Evolutionary conservation across 2,888 invertebrate genomes (phyloP).

Genomic region (Hemithea aestivaria): DNA sequence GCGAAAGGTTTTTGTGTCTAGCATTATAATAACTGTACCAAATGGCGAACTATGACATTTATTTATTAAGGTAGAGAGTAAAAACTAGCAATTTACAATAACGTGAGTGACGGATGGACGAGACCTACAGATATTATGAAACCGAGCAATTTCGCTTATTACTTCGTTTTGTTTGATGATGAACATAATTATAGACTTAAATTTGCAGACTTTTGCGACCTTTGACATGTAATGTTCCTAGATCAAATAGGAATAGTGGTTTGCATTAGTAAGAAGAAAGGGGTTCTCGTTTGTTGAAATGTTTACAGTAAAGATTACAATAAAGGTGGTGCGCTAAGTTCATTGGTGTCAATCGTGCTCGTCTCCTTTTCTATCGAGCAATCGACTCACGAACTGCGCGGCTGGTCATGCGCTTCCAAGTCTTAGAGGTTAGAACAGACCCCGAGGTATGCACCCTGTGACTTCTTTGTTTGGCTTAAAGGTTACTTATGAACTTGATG

Average conservation of each 20-base stretch:
- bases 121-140: constrained; percentile 36
- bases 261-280: constrained; percentile 13
- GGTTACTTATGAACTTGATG: too few relatives aligned
- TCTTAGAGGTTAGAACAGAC: constrained; percentile 15
- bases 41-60: constrained; percentile 67
- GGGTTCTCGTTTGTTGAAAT: constrained; percentile 34
- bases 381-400: constrained; percentile 59
- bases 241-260: constrained; percentile 10
- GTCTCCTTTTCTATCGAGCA: constrained; percentile 59
- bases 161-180: constrained; percentile 22
- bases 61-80: constrained; percentile 63
- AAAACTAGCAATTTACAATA: constrained; percentile 52
- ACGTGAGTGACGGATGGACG: constrained; percentile 54
- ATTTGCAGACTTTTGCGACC: constrained; percentile 17
- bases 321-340: constrained; percentile 34
- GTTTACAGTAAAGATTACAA: constrained; percentile 47
- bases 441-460: constrained; percentile 1
- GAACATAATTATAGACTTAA: constrained; percentile 19
- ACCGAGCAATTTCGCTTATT: constrained; percentile 38
- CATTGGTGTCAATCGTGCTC: constrained; percentile 62
- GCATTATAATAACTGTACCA: constrained; percentile 57
- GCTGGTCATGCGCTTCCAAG: constrained; percentile 19
- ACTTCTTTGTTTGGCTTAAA: not conserved
- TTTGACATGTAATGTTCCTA: constrained; percentile 16
- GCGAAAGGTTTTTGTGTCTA: constrained; percentile 59